These are phyloP conservation scores for Crocallis elinguaria DNA, from an alignment of 2,888 invertebrate species.

Conservation along the genomic window DNA sequence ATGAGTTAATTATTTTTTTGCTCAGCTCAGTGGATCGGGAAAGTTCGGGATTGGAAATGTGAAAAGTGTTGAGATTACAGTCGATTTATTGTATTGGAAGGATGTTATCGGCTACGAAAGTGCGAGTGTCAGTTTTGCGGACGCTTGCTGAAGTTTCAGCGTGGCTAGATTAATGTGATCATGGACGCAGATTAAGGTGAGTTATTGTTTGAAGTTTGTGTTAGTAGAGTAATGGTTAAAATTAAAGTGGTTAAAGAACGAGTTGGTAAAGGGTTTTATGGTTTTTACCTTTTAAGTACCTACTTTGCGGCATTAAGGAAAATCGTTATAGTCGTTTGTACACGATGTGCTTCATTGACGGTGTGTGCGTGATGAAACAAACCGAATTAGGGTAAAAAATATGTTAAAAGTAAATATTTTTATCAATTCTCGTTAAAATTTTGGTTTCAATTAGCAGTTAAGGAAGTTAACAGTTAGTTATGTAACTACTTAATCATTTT, in stretches of 20 bases:
- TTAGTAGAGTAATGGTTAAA: neutral
- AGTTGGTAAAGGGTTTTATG: neutral
- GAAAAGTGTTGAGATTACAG: slow-evolving; percentile 4
- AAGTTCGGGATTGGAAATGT: neutral
- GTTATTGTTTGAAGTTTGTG: neutral
- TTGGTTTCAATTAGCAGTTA: too few species aligned
- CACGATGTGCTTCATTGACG: neutral
- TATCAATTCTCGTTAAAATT: too few species aligned
- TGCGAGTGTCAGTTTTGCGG: slow-evolving; percentile 4
- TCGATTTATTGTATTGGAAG: neutral
- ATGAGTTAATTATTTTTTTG: neutral
- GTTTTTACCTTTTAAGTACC: neutral
- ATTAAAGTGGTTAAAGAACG: neutral
- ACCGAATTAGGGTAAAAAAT: too few species aligned
- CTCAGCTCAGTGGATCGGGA: slow-evolving; percentile 1
- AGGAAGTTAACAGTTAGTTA: too few species aligned
- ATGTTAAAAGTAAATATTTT: too few species aligned
- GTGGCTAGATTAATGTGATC: slow-evolving; percentile 1
- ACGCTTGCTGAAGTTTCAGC: slow-evolving; percentile 7
- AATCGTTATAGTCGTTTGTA: neutral
- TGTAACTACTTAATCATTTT: too few species aligned
- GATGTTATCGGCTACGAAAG: slow-evolving; percentile 3
- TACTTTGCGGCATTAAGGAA: neutral
- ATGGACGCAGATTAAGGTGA: slow-evolving; percentile 24
- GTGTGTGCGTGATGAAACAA: neutral